A percentile compares a stretch with the other conserved stretches of the same genome.
phyloP scores from a whole-genome alignment of 2,113 vertebrate genomes.

The Urocynchramus pylzowi region DNA sequence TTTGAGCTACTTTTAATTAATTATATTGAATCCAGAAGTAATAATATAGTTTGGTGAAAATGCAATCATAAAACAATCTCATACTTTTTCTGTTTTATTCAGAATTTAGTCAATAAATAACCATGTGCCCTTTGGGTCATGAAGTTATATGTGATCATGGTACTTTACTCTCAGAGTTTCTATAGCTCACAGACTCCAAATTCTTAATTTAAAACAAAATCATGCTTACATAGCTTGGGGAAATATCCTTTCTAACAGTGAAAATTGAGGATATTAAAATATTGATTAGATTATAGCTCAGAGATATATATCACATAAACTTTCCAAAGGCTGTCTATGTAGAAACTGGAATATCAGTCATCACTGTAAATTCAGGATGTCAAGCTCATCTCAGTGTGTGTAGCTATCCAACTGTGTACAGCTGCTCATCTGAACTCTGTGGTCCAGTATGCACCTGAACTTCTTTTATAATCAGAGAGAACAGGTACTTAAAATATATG shows the following conservation, averaged over 20 bases:
- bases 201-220: slow-evolving; percentile 20
- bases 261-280: slow-evolving; percentile 24
- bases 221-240: background rate
- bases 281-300: slow-evolving; percentile 12
- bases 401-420: background rate
- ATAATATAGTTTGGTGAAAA: background rate
- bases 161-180: background rate
- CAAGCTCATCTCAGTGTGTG: background rate
- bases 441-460: background rate
- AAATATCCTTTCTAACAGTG: slow-evolving; percentile 6
- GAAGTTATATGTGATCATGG: accelerated
- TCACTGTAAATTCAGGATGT: background rate
- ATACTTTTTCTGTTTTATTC: background rate
- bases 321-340: background rate
- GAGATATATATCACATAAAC: background rate
- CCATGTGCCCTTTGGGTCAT: background rate
- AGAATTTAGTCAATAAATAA: background rate
- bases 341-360: background rate
- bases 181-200: background rate
- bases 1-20: background rate
- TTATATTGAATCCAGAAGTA: background rate
- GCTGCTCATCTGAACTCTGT: background rate
- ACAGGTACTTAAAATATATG: background rate
- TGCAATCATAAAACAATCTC: background rate
- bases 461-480: background rate